A percentile compares a stretch with the other conserved stretches of the same genome.
Evolutionary conservation across 2,113 vertebrate genomes (phyloP).

Genomic region (Tragelaphus buxtoni): DNA sequence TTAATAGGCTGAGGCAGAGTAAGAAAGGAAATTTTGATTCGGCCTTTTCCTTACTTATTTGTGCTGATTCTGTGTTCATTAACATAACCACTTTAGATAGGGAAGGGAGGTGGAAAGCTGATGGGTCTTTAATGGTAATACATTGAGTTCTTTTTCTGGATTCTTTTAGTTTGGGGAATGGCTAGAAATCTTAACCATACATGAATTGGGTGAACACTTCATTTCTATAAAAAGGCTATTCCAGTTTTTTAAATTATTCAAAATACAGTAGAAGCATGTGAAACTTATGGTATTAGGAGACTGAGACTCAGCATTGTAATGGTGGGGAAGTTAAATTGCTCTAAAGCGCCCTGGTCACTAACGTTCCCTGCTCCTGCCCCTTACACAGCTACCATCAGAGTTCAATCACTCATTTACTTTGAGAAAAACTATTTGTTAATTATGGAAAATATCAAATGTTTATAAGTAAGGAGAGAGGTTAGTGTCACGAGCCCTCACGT

Average conservation of each 20-base stretch:
- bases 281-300: neutral
- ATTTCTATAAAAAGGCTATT: neutral
- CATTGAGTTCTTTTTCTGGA: neutral
- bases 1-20: neutral
- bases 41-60: neutral
- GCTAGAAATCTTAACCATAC: neutral
- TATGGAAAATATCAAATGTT: neutral
- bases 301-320: neutral
- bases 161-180: neutral
- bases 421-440: neutral
- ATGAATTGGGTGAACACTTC: neutral
- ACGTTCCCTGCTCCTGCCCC: neutral
- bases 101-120: neutral
- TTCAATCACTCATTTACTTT: neutral
- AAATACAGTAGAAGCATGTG: neutral
- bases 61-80: neutral
- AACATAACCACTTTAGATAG: neutral
- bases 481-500: neutral
- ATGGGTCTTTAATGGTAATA: neutral
- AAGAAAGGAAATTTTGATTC: neutral
- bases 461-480: neutral
- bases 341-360: neutral
- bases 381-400: neutral
- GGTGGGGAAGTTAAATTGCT: neutral
- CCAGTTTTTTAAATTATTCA: neutral